These are phyloP conservation scores for Cichladusa arquata DNA, from an alignment of 2,113 vertebrate genomes.

Conservation along the genomic window DNA sequence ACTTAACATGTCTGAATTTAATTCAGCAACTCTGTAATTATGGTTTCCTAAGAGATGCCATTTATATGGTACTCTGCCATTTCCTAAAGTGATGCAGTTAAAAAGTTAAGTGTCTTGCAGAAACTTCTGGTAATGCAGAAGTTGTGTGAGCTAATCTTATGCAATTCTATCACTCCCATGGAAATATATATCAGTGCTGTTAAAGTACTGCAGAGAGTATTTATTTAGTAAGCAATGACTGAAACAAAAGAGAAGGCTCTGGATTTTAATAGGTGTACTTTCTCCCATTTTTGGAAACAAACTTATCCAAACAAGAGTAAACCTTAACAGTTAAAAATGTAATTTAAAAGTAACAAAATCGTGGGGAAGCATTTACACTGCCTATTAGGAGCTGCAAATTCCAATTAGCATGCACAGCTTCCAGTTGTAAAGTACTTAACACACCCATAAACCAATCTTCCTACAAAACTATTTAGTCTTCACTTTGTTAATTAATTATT, in stretches of 20 bases:
- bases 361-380: not conserved
- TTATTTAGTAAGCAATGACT: not conserved
- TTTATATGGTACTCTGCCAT: not conserved
- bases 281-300: not conserved
- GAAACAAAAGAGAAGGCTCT: not conserved
- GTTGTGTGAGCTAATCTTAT: not conserved
- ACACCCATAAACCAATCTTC: not conserved
- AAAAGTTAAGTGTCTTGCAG: slow-evolving; percentile 7
- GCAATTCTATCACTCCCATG: not conserved
- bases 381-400: not conserved
- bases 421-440: not conserved
- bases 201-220: not conserved
- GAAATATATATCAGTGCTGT: not conserved
- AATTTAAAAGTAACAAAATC: not conserved
- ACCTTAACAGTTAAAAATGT: not conserved
- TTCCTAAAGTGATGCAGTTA: slow-evolving; percentile 22
- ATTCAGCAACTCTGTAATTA: not conserved
- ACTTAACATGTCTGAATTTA: not conserved
- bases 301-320: not conserved
- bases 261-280: not conserved
- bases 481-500: not conserved
- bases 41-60: slow-evolving; percentile 20
- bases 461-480: not conserved
- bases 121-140: not conserved
- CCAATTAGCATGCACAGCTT: not conserved